Percentiles rank a stretch among this genome's conserved stretches.
phyloP scores from a whole-genome alignment of 1,140 invertebrate genomes.

The Cheumatopsyche charites region DNA sequence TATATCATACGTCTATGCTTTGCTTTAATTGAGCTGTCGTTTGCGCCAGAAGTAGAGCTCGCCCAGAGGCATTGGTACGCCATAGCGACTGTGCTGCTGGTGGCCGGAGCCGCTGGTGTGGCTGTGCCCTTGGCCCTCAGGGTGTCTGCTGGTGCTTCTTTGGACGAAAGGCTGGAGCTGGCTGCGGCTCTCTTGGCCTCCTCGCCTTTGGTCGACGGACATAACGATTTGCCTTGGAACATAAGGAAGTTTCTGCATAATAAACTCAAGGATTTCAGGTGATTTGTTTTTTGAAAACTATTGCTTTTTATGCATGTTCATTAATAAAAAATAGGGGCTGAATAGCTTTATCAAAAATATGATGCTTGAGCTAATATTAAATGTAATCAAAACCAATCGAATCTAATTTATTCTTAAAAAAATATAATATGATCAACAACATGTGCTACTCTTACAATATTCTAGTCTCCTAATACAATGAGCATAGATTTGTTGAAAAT shows the following conservation, averaged over 20 bases:
- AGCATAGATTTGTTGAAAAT: too few species aligned
- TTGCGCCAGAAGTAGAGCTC: constrained; percentile 53
- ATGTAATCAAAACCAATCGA: too few species aligned
- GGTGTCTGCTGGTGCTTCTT: constrained; percentile 63
- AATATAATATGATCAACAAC: too few species aligned
- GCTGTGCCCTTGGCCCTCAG: constrained; percentile 64
- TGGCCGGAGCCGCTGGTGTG: constrained; percentile 64
- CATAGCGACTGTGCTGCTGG: constrained; percentile 62
- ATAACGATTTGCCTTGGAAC: constrained; percentile 86
- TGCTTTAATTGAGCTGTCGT: constrained; percentile 15
- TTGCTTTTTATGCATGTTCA: constrained; percentile 32
- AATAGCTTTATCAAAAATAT: neutral
- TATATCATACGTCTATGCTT: neutral
- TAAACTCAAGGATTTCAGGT: constrained; percentile 75
- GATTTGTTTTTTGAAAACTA: constrained; percentile 33
- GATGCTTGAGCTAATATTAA: neutral
- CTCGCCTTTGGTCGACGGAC: constrained; percentile 69
- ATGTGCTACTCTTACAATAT: too few species aligned
- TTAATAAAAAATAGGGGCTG: constrained; percentile 7
- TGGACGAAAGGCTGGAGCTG: constrained; percentile 63
- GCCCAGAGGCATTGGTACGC: constrained; percentile 64
- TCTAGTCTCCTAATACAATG: too few species aligned
- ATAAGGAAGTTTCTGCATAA: constrained; percentile 80
- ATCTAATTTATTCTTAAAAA: too few species aligned
- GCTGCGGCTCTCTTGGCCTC: constrained; percentile 61